Evolutionary conservation across 2,797 vertebrate species (phyloP), one percentile per base, ranked within the genome.

Genomic region (Nannoperca australis): DNA sequence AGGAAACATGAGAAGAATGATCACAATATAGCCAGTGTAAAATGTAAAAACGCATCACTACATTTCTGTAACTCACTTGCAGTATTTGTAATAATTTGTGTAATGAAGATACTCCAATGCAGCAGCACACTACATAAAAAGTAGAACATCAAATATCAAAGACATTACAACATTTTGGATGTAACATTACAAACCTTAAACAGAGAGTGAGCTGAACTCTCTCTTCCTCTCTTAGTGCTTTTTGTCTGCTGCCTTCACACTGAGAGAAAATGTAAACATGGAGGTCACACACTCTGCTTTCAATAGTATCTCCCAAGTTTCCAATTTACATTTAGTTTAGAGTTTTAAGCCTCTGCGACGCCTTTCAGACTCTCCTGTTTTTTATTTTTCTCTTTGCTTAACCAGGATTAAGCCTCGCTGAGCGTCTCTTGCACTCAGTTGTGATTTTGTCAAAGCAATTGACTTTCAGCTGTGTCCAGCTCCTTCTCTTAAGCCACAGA

Each of bases 391-490:
- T 17, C 77, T 59, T 84, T 79, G 71, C 63, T 82, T 65, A 2
- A 44, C 64, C 7, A 2, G 82, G 85, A 89, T 91, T 91, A 92
- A 83, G 78, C 78, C 71, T 84, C 77, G 32, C 81, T 73, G 81
- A 91, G 81, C 72, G 64, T 79, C 66, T 85, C 78, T 60, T 78
- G 75, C 40, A 38, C 84, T 85, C 65, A 38, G 45, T 73, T 76
- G 70, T 83, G 79, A 89, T 91, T 88, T 84, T 83, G 77, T 90
- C 76, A 76, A 86, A 84, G 81, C 75, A 90, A 89, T 90, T 87
- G 89, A 91, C 85, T 88, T 91, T 85, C 83, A 85, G 71, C 74
- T 27, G 70, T 62, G 51, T 89, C 71, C 67, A 40, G 81, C 83
- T 88, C 71, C 73, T 86, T 79, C 75, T 80, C 76, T 80, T 87